Evolutionary conservation across 2,113 vertebrate genomes (phyloP).

Genomic region (Poecile atricapillus): DNA sequence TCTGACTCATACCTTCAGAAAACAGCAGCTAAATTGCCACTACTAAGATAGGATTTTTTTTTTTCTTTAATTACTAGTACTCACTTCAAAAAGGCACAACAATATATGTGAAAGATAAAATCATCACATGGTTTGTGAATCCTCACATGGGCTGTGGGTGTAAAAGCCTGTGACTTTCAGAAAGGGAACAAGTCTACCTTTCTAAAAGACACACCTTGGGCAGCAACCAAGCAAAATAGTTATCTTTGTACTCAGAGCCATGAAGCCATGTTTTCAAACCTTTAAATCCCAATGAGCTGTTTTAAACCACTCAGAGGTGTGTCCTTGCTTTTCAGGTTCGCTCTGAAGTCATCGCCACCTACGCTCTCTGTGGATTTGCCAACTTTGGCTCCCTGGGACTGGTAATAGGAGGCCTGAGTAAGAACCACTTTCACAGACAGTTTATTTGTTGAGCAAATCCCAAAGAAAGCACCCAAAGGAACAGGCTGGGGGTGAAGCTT

Average conservation of each 20-base stretch:
- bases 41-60: background rate
- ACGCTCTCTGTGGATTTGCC: constrained; percentile 88
- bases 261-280: background rate
- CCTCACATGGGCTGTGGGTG: background rate
- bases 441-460: background rate
- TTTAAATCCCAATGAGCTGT: background rate
- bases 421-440: constrained; percentile 25
- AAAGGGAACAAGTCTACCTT: background rate
- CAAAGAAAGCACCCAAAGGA: background rate
- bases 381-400: constrained; percentile 85
- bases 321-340: constrained; percentile 74
- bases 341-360: constrained; percentile 87
- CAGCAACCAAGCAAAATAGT: background rate
- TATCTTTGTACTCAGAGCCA: background rate
- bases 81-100: background rate
- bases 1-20: background rate
- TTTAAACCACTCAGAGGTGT: background rate
- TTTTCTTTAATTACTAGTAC: background rate
- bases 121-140: background rate
- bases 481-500: background rate
- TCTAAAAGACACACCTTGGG: background rate
- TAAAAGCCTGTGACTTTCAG: background rate
- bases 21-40: background rate
- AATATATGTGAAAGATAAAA: background rate
- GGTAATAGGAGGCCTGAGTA: constrained; percentile 79